phyloP scores from a whole-genome alignment of 2,113 vertebrate species.

The Lathamus discolor region DNA sequence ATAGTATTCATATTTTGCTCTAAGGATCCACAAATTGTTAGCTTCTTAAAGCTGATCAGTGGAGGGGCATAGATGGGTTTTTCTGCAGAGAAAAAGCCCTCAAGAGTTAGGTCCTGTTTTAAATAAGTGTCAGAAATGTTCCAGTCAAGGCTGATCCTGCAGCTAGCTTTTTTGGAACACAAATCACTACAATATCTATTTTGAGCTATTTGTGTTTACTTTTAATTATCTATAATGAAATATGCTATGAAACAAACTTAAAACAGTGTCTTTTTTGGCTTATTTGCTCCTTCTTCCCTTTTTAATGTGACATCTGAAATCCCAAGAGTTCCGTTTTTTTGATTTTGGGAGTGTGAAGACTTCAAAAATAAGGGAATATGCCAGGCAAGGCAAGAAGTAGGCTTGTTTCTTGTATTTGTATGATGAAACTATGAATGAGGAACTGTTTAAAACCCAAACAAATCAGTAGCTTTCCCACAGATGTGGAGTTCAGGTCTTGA shows the following conservation, averaged over 20 bases:
- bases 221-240: neutral
- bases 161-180: neutral
- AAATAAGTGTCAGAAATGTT: neutral
- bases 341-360: neutral
- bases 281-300: neutral
- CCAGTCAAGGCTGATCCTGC: neutral
- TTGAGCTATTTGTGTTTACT: neutral
- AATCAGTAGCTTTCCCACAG: neutral
- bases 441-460: neutral
- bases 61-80: neutral
- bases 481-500: neutral
- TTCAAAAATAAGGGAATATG: neutral
- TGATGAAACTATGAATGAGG: neutral
- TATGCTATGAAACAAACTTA: neutral
- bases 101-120: neutral
- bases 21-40: neutral
- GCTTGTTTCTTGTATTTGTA: neutral
- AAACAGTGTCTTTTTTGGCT: neutral
- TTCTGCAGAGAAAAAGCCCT: neutral
- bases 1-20: neutral
- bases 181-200: neutral
- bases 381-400: neutral
- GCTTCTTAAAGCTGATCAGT: neutral
- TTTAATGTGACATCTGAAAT: neutral
- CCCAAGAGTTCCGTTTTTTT: neutral